Percentiles rank a stretch among this genome's conserved stretches.
phyloP scores from a whole-genome alignment of 2,797 vertebrate genomes.

The Myotis vivesi region DNA sequence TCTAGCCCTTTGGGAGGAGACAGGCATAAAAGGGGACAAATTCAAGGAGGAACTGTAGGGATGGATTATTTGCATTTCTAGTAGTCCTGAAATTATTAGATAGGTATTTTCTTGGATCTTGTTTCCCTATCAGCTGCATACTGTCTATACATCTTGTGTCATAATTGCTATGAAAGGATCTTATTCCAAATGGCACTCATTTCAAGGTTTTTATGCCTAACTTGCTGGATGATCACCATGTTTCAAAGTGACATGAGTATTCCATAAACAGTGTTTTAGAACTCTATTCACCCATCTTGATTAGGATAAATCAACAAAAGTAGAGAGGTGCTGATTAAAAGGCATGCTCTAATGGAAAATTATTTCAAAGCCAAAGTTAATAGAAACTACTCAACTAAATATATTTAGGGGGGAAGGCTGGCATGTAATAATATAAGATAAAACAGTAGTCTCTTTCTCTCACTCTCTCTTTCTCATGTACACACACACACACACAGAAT shows the following conservation, averaged over 20 bases:
- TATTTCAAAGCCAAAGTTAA: constrained; percentile 79
- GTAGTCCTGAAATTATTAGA: constrained; percentile 83
- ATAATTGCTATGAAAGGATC: constrained; percentile 71
- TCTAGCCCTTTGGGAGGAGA: constrained; percentile 61
- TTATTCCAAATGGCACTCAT: constrained; percentile 68
- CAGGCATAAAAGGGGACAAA: constrained; percentile 57
- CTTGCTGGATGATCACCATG: constrained; percentile 68
- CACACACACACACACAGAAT: background rate
- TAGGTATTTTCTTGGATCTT: constrained; percentile 82
- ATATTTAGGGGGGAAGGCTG: constrained; percentile 41
- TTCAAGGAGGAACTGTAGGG: constrained; percentile 62
- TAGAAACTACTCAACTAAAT: constrained; percentile 56
- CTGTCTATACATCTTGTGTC: constrained; percentile 74
- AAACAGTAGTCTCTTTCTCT: constrained; percentile 55
- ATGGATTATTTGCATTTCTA: constrained; percentile 82
- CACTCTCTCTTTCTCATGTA: background rate
- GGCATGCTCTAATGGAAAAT: constrained; percentile 78
- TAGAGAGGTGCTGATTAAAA: constrained; percentile 79
- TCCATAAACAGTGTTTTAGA: constrained; percentile 76
- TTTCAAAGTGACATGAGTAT: constrained; percentile 72
- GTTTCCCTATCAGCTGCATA: constrained; percentile 76
- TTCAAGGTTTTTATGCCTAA: constrained; percentile 73
- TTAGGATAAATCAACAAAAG: constrained; percentile 76
- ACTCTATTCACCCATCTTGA: constrained; percentile 67
- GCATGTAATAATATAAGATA: constrained; percentile 69